Percentiles rank a stretch among this genome's conserved stretches.
phyloP scores from a whole-genome alignment of 2,888 invertebrate genomes.

The Phyto melanocephala region DNA sequence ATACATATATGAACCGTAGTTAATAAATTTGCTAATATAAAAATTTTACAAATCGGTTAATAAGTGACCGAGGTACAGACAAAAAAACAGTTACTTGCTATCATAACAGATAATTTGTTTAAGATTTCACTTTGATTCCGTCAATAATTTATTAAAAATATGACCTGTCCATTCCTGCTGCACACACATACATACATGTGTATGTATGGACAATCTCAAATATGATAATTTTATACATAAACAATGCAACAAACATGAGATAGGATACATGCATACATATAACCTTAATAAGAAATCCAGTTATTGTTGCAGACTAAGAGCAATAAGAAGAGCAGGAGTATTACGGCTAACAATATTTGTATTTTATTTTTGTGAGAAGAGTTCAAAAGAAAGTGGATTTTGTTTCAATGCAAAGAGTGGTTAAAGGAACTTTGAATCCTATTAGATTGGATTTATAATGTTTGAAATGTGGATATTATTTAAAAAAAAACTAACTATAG shows the following conservation, averaged over 20 bases:
- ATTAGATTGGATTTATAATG: conserved; percentile 27
- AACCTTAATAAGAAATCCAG: not conserved
- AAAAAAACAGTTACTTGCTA: too few relatives aligned
- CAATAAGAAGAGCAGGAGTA: conserved; percentile 41
- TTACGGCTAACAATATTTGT: not conserved
- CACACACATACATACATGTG: conserved; percentile 30
- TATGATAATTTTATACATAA: conserved; percentile 49
- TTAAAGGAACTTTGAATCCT: conserved; percentile 14
- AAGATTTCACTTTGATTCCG: too few relatives aligned
- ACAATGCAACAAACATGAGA: not conserved
- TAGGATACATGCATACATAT: not conserved
- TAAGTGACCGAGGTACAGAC: too few relatives aligned
- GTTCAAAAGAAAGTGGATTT: conserved; percentile 33
- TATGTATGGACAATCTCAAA: conserved; percentile 24
- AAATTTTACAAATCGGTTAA: too few relatives aligned
- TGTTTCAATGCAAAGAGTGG: not conserved
- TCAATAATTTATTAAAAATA: too few relatives aligned
- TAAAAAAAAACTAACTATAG: not conserved
- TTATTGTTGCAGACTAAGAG: conserved; percentile 4
- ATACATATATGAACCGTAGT: too few relatives aligned
- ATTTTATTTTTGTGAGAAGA: not conserved
- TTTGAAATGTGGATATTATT: conserved; percentile 40
- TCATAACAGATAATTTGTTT: too few relatives aligned
- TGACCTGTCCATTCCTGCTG: conserved; percentile 14
- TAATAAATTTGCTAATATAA: too few relatives aligned